A percentile compares a stretch with the other conserved stretches of the same genome.
These are phyloP conservation scores for Procapra przewalskii DNA, from an alignment of 2,113 vertebrate species.

Conservation along the genomic window DNA sequence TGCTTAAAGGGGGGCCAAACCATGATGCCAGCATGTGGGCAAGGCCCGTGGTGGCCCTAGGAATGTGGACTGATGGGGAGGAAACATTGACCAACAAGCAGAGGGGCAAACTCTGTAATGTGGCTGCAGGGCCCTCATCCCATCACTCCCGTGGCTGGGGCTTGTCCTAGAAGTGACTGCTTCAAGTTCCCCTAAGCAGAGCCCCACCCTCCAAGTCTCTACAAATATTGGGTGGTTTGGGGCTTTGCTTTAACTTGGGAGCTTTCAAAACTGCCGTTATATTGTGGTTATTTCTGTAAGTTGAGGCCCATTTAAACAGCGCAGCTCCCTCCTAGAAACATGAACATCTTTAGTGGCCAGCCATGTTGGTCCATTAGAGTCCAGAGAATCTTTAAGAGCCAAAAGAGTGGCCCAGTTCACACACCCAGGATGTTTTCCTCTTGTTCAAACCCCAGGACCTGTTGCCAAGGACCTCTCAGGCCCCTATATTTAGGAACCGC, in stretches of 20 bases:
- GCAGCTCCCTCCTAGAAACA: background rate
- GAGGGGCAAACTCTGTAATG: background rate
- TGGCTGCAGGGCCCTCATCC: background rate
- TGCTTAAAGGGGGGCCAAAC: background rate
- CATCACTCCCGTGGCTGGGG: background rate
- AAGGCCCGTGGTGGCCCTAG: background rate
- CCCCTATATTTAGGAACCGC: background rate
- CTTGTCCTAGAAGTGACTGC: background rate
- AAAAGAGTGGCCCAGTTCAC: background rate
- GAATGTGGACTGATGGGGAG: background rate
- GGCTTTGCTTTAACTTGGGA: background rate
- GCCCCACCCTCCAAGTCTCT: background rate
- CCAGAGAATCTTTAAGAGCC: background rate
- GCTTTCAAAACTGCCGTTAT: background rate
- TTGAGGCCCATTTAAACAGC: background rate
- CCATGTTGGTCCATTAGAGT: background rate
- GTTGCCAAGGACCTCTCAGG: background rate
- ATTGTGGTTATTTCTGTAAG: background rate
- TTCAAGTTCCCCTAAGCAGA: background rate
- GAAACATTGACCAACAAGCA: background rate
- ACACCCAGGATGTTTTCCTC: background rate
- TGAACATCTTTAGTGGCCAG: background rate
- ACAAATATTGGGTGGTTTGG: background rate
- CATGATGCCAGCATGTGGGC: background rate
- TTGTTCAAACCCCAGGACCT: background rate